A percentile compares a stretch with the other conserved stretches of the same genome.
phyloP scores from a whole-genome alignment of 2,888 invertebrate species.

The Eucriotettix oculatus region DNA sequence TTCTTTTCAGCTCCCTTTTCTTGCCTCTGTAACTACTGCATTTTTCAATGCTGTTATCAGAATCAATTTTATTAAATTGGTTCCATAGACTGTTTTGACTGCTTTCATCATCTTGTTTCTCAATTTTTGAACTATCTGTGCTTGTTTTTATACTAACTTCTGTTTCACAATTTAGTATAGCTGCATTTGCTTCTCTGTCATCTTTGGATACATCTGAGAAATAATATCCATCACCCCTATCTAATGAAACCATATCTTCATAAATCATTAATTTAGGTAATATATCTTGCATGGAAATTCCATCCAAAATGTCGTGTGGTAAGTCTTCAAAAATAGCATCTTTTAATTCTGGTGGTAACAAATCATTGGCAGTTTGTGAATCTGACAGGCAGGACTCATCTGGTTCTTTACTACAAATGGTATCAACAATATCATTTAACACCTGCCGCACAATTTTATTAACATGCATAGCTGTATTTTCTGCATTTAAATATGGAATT shows the following conservation, averaged over 20 bases:
- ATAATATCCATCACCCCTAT: constrained; percentile 35
- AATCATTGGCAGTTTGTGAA: constrained; percentile 62
- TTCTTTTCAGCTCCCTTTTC: constrained; percentile 40
- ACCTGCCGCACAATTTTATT: constrained; percentile 33
- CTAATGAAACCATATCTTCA: constrained; percentile 46
- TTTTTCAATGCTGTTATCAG: too few relatives aligned
- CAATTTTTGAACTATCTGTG: not conserved
- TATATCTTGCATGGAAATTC: constrained; percentile 74
- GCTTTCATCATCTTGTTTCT: not conserved
- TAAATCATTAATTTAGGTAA: constrained; percentile 54
- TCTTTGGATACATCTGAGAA: constrained; percentile 26
- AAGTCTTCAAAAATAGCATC: constrained; percentile 76
- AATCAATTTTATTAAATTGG: constrained; percentile 18
- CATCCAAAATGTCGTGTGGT: constrained; percentile 65
- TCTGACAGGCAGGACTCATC: constrained; percentile 40
- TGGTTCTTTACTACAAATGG: constrained; percentile 45
- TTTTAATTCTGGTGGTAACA: constrained; percentile 70
- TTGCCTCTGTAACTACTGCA: constrained; percentile 11
- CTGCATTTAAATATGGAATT: not conserved
- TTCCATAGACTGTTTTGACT: constrained; percentile 17
- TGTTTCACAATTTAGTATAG: not conserved
- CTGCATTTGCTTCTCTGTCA: not conserved
- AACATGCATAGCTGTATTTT: constrained; percentile 14
- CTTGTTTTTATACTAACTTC: not conserved
- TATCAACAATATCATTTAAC: constrained; percentile 38